Evolutionary conservation across 2,888 invertebrate species (phyloP), one percentile per base, ranked within the genome.

Genomic region (Miltochrista miniata): DNA sequence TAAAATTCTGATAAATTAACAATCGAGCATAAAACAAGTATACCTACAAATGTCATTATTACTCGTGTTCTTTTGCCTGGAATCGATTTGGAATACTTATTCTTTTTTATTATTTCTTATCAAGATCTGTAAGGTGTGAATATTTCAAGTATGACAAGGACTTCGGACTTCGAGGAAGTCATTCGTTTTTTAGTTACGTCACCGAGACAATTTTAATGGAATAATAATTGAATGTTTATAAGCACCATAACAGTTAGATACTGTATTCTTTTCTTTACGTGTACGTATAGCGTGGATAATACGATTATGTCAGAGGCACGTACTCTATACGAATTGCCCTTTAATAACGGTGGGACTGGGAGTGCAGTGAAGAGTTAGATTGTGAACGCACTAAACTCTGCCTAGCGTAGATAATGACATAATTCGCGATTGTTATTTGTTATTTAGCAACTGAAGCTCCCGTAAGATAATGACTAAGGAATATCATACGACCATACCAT

Each of bases 351-450:
- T 74, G 80, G 74, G 79, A 74, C 84, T 74, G 80, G 74, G 79
- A 74, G 73, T 76, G 76, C 77, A 81, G 83, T 81, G 83, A 83
- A 85, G 85, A 83, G 83, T 83, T 83, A 84, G 86, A 89, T 87
- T 88, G 81, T 80, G 82, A 81, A 77, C 82, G 78, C 78, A 81
- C 83, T 82, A 79, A 79, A 79, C 73, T 76, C 70, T 73, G 75
- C 72, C 74, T 89, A 90, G 87, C 90, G 88, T 90, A 88, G 83
- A 81, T 89, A 89, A 90, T 88, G 77, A 85, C 81, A 85, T 83
- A 83, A 87, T 80, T 81, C 81, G 76, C 70, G 76, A 76, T 80
- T 75, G 79, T 82, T 61, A 75, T 79, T 77, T 81, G 64, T 66
- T 78, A 77, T 78, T 81, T 70, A 70, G 57, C 69, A 64, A 55